Evolutionary conservation across 2,888 invertebrate species (phyloP), one percentile per base, ranked within the genome.

Genomic region (Cryptocheilus praepositus): DNA sequence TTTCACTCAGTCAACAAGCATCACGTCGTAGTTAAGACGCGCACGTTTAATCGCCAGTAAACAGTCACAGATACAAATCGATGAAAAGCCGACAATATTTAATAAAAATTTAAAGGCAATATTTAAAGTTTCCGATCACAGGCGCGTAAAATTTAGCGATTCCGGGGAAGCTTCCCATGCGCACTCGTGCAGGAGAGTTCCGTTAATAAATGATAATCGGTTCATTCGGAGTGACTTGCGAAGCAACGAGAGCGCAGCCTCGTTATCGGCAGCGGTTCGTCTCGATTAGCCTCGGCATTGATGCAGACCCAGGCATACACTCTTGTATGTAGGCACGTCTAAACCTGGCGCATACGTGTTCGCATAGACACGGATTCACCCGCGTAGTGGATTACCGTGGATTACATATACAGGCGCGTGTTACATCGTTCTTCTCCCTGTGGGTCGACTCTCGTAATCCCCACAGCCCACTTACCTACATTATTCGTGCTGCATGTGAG

Each of bases 381-480:
- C 46, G 58, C 57, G 57, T 57, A 36, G 36, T 11, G 36, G 7
- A 36, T 21, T 53, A 21, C 22, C 58, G 25, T 22, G 25, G 25
- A 59, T 49, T 59, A 49, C 49, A 59, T 49, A 60, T 22, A 52
- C 49, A 49, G 54, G 57, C 62, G 67, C 74, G 61, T 74, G 67
- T 79, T 79, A 79, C 78, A 77, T 77, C 73, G 74, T 63, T 57
- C 62, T 62, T 73, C 70, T 72, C 73, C 65, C 65, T 76, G 70
- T 74, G 70, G 77, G 74, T 80, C 80, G 81, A 83, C 82, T 85
- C 81, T 84, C 80, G 80, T 85, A 85, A 86, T 86, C 85, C 86
- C 81, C 85, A 83, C 85, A 88, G 86, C 87, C 87, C 85, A 88
- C 88, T 88, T 88, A 88, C 88, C 88, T 88, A 88, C 87, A 88